These are phyloP conservation scores for Lagopus muta DNA, from an alignment of 2,113 vertebrate genomes.

Conservation along the genomic window DNA sequence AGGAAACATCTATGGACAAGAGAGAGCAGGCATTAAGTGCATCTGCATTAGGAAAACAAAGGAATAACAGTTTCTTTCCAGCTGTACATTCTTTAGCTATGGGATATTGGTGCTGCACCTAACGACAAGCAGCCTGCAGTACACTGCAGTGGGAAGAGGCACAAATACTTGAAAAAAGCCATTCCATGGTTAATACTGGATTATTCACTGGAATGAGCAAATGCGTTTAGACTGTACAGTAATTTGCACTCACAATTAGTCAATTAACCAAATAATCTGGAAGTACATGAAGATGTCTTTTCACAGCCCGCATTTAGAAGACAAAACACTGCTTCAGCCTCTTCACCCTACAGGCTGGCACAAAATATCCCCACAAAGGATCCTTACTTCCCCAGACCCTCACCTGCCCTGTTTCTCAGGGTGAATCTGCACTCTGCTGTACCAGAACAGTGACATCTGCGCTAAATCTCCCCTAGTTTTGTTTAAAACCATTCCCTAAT, in stretches of 20 bases:
- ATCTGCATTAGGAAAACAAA: neutral
- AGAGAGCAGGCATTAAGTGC: neutral
- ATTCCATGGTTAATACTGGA: slow-evolving; percentile 16
- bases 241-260: slow-evolving; percentile 31
- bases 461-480: too few relatives aligned
- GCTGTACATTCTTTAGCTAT: too few relatives aligned
- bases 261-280: neutral
- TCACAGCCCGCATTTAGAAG: neutral
- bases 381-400: neutral
- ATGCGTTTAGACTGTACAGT: slow-evolving; percentile 1
- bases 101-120: neutral
- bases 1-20: neutral
- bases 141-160: neutral
- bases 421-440: neutral
- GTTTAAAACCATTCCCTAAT: too few relatives aligned
- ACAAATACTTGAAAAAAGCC: neutral
- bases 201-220: slow-evolving; percentile 12
- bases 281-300: neutral
- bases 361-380: neutral
- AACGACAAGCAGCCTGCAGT: neutral
- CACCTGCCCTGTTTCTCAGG: neutral
- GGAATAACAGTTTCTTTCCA: too few relatives aligned
- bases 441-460: neutral
- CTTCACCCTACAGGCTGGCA: neutral
- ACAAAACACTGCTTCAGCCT: neutral